Evolutionary conservation across 2,888 invertebrate species (phyloP).

Genomic region (Drosophila nr. perissopoda): DNA sequence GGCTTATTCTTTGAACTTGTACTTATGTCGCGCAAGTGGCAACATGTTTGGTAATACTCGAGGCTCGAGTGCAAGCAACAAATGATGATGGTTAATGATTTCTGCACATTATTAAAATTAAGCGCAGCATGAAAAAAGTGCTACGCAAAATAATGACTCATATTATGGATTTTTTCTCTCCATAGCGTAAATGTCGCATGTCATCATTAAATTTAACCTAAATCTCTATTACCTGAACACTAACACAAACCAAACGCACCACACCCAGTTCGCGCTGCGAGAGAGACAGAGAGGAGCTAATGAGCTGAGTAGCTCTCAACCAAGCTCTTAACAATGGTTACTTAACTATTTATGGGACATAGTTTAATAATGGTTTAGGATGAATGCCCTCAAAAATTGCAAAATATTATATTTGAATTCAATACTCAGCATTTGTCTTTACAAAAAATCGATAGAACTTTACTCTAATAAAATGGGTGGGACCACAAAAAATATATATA

Average conservation of each 20-base stretch:
- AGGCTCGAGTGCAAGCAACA: slow-evolving; percentile 62
- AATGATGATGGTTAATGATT: slow-evolving; percentile 27
- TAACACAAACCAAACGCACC: slow-evolving; percentile 47
- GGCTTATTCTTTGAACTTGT: slow-evolving; percentile 69
- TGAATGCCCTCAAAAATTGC: slow-evolving; percentile 30
- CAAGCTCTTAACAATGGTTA: slow-evolving; percentile 23
- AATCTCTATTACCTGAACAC: slow-evolving; percentile 72
- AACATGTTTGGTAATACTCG: slow-evolving; percentile 48
- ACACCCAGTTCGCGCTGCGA: slow-evolving; percentile 64
- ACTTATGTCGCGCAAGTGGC: slow-evolving; percentile 46
- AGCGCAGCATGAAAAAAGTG: neutral
- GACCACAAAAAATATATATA: slow-evolving; percentile 24
- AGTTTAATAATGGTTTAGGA: slow-evolving; percentile 26
- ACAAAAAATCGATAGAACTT: slow-evolving; percentile 71
- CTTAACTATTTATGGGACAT: slow-evolving; percentile 47
- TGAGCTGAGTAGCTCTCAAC: neutral
- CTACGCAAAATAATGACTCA: slow-evolving; percentile 58
- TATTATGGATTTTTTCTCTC: slow-evolving; percentile 72
- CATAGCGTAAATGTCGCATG: slow-evolving; percentile 70
- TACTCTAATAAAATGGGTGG: slow-evolving; percentile 48
- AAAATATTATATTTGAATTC: slow-evolving; percentile 27
- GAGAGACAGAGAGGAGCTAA: slow-evolving; percentile 1
- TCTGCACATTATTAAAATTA: neutral
- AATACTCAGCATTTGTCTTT: slow-evolving; percentile 5
- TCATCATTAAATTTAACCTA: slow-evolving; percentile 80